phyloP scores from a whole-genome alignment of 2,797 vertebrate species.

The Microchirus variegatus region DNA sequence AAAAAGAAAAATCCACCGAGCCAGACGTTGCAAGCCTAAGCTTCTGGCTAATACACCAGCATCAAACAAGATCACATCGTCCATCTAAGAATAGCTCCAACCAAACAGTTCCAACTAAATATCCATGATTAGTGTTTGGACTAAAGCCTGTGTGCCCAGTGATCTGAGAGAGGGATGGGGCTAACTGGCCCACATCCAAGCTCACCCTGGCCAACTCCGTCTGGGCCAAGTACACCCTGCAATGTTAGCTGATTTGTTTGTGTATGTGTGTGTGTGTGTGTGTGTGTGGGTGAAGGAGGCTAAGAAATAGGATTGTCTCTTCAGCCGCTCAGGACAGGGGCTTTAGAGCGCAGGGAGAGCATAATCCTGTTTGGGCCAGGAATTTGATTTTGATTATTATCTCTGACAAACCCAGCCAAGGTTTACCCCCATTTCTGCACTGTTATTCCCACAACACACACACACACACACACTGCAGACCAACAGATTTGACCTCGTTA shows the following conservation, averaged over 20 bases:
- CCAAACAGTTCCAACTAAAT: conserved; percentile 74
- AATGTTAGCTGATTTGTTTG: conserved; percentile 44
- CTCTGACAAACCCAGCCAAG: conserved; percentile 73
- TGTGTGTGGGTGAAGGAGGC: conserved; percentile 31
- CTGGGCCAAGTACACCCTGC: conserved; percentile 44
- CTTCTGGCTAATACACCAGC: conserved; percentile 53
- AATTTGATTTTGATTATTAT: conserved; percentile 85
- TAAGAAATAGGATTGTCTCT: conserved; percentile 77
- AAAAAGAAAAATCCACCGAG: conserved; percentile 41
- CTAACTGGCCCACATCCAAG: conserved; percentile 64
- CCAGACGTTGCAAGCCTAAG: conserved; percentile 50
- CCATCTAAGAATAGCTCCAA: conserved; percentile 66
- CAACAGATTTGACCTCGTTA: conserved; percentile 80
- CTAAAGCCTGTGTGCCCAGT: conserved; percentile 63
- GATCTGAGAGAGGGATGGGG: conserved; percentile 62
- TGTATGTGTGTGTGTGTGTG: conserved; percentile 19
- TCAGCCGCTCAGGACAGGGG: conserved; percentile 72
- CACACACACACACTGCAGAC: conserved; percentile 51
- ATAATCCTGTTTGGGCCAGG: conserved; percentile 82
- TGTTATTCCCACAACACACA: conserved; percentile 65
- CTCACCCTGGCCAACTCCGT: conserved; percentile 47
- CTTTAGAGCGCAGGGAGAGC: conserved; percentile 70
- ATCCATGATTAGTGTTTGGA: conserved; percentile 70
- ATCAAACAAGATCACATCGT: conserved; percentile 62
- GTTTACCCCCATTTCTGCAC: conserved; percentile 75